phyloP scores from a whole-genome alignment of 2,113 vertebrate species.

The Leptosomus discolor region DNA sequence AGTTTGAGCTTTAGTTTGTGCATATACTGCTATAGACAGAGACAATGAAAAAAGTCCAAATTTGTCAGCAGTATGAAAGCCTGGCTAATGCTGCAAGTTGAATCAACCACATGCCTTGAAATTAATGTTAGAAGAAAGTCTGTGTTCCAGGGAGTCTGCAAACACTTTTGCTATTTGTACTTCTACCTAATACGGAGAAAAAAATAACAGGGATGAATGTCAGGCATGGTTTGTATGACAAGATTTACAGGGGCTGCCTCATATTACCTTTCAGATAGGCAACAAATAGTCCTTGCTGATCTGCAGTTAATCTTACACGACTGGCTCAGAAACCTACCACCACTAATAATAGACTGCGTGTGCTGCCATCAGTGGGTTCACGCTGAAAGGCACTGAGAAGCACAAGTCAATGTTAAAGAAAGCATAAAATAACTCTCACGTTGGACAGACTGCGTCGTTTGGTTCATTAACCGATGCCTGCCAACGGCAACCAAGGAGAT shows the following conservation, averaged over 20 bases:
- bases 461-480: neutral
- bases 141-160: neutral
- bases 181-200: slow-evolving; percentile 28
- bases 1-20: neutral
- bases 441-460: neutral
- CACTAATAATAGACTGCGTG: slow-evolving; percentile 74
- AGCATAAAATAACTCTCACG: neutral
- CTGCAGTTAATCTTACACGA: slow-evolving; percentile 73
- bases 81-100: neutral
- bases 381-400: neutral
- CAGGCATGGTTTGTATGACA: slow-evolving; percentile 44
- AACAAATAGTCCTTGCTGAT: slow-evolving; percentile 76
- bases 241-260: slow-evolving; percentile 43
- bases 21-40: neutral
- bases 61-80: neutral
- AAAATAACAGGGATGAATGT: slow-evolving; percentile 53
- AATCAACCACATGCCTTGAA: neutral
- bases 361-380: neutral
- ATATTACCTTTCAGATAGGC: slow-evolving; percentile 73
- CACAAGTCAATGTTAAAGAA: neutral
- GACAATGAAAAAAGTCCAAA: neutral
- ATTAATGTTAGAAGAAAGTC: neutral
- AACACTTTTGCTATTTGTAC: neutral
- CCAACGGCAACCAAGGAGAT: neutral
- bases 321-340: slow-evolving; percentile 58